Percentiles rank a stretch among this genome's conserved stretches.
Conservation (phyloP, 2,113 vertebrate genomes). For the Xenotilapia flavipinnis region DNA sequence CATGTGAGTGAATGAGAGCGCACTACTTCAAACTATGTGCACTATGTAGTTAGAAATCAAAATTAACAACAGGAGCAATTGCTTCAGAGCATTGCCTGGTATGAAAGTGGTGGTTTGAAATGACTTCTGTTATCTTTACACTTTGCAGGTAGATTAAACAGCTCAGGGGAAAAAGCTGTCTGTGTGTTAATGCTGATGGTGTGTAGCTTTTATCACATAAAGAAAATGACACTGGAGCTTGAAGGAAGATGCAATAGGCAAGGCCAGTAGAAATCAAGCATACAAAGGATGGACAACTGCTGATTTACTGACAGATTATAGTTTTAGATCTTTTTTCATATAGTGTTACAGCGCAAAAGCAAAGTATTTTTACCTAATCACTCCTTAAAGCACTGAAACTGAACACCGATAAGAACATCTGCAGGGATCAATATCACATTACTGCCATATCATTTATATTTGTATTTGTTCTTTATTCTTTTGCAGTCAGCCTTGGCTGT, state of each 20-base stretch:
- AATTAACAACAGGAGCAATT: not conserved
- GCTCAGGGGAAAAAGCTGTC: not conserved
- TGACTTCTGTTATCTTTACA: slow-evolving; percentile 16
- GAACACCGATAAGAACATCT: not conserved
- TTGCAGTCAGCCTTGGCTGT: not conserved
- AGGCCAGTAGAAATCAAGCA: slow-evolving; percentile 11
- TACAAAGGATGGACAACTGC: not conserved
- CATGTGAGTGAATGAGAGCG: not conserved
- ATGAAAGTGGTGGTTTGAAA: not conserved
- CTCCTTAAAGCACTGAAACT: not conserved
- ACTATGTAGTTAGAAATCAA: not conserved
- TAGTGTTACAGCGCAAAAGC: not conserved
- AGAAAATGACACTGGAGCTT: not conserved
- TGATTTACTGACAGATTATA: slow-evolving; percentile 14
- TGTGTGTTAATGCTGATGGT: slow-evolving; percentile 16
- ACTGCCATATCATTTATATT: not conserved
- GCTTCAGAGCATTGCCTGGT: not conserved
- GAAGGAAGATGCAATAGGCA: slow-evolving; percentile 12
- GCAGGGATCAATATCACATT: not conserved
- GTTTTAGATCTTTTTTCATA: not conserved
- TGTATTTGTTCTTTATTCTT: not conserved
- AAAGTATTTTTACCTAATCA: not conserved
- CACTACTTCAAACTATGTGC: not conserved
- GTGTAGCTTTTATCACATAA: slow-evolving; percentile 4
- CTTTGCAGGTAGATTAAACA: slow-evolving; percentile 29